Evolutionary conservation across 2,888 invertebrate genomes (phyloP).

Genomic region (Helleia helle): DNA sequence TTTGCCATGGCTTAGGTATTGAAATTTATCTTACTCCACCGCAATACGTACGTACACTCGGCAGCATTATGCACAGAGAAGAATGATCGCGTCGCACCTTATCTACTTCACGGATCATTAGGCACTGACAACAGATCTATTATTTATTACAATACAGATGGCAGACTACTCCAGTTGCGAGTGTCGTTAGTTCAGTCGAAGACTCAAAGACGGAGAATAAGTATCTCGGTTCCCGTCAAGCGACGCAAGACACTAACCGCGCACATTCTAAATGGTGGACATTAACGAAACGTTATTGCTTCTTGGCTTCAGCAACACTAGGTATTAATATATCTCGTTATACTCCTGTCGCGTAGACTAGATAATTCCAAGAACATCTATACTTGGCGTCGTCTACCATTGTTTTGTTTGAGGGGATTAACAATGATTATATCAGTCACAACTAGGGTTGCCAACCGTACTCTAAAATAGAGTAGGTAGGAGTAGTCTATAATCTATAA

Average conservation of each 20-base stretch:
- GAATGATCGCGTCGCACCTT: constrained; percentile 63
- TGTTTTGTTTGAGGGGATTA: constrained; percentile 1
- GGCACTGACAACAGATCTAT: constrained; percentile 57
- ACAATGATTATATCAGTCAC: too few relatives aligned
- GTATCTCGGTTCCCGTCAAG: constrained; percentile 38
- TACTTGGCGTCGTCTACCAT: constrained; percentile 30
- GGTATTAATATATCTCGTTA: constrained; percentile 59
- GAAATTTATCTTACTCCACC: constrained; percentile 28
- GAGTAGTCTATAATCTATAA: too few relatives aligned
- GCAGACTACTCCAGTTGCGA: constrained; percentile 53
- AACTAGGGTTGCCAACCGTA: too few relatives aligned
- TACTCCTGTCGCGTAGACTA: constrained; percentile 39
- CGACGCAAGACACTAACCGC: constrained; percentile 55
- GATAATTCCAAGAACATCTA: constrained; percentile 43
- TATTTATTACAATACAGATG: constrained; percentile 68
- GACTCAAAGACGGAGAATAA: constrained; percentile 38
- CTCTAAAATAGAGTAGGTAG: too few relatives aligned
- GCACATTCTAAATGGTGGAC: constrained; percentile 62
- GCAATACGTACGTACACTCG: constrained; percentile 26
- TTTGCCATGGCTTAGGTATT: constrained; percentile 11
- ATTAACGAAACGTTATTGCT: constrained; percentile 68
- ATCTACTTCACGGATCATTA: constrained; percentile 76
- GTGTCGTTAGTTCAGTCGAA: constrained; percentile 41
- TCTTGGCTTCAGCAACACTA: constrained; percentile 57
- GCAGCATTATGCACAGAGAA: constrained; percentile 46